Percentiles rank a stretch among this genome's conserved stretches.
Conservation (phyloP, 2,113 vertebrate genomes). For the Gallinago paraguaiae region DNA sequence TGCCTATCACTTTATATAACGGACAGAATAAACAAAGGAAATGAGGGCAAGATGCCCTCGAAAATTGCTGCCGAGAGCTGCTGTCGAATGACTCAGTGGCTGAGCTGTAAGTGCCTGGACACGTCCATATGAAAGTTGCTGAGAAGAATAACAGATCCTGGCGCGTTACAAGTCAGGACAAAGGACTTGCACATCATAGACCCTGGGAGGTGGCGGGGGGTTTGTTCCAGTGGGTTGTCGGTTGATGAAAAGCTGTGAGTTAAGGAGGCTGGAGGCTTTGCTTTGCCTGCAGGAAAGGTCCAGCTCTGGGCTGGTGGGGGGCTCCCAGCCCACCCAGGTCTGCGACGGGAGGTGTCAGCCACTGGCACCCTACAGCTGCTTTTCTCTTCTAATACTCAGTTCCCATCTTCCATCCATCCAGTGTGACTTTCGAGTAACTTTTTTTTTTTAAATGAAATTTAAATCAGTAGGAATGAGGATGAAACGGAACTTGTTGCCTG, state of each 20-base stretch:
- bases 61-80: background rate
- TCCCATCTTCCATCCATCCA: background rate
- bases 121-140: background rate
- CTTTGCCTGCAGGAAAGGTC: background rate
- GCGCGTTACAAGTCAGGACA: slow-evolving; percentile 29
- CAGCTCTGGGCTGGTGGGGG: background rate
- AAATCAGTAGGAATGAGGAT: background rate
- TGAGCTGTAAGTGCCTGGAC: slow-evolving; percentile 36
- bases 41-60: slow-evolving; percentile 16
- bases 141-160: background rate
- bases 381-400: background rate
- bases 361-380: background rate
- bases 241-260: background rate
- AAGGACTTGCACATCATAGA: background rate
- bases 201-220: background rate
- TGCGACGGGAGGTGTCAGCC: background rate
- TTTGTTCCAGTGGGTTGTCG: background rate
- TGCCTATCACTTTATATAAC: background rate
- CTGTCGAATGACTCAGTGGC: slow-evolving; percentile 16
- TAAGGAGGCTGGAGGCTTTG: background rate
- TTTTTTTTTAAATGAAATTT: background rate
- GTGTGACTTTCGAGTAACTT: background rate
- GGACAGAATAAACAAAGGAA: slow-evolving; percentile 20
- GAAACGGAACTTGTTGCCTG: background rate
- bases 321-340: background rate